Conservation (phyloP, 2,113 vertebrate species). For the Pavo muticus region DNA sequence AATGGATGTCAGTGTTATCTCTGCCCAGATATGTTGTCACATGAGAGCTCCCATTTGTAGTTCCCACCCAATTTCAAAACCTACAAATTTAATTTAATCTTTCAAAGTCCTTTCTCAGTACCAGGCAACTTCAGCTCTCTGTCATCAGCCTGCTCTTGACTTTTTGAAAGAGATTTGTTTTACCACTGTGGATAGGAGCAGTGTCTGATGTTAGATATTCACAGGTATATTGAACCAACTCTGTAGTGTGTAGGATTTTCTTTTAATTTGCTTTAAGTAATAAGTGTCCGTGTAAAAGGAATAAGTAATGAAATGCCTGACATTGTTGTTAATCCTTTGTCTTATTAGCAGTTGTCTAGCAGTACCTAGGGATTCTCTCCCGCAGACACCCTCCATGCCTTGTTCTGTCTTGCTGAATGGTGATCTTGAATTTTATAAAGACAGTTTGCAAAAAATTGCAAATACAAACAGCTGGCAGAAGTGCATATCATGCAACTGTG, state of each 20-base stretch:
- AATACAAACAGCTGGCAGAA: not conserved
- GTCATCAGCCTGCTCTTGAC: not conserved
- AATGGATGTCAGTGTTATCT: conserved; percentile 9
- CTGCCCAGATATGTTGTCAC: not conserved
- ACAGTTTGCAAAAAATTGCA: not conserved
- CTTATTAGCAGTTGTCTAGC: not conserved
- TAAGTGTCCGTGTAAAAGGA: not conserved
- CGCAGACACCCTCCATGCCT: fast-evolving
- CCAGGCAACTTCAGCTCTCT: not conserved
- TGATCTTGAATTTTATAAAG: not conserved
- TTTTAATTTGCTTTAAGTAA: conserved; percentile 41
- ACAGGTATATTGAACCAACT: not conserved
- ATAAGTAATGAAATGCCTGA: conserved; percentile 13
- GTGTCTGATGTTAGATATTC: not conserved
- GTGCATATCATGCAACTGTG: not conserved
- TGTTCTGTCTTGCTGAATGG: not conserved
- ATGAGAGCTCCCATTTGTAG: not conserved
- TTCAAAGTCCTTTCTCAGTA: conserved; percentile 15
- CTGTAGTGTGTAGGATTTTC: not conserved
- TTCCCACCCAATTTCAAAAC: not conserved
- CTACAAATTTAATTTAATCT: not conserved
- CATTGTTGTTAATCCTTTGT: conserved; percentile 16
- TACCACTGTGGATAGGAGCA: not conserved
- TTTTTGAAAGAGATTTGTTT: conserved; percentile 16
- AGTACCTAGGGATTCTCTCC: not conserved